Conservation (phyloP, 23 tunicate species). For the Halocynthia roretzi region DNA sequence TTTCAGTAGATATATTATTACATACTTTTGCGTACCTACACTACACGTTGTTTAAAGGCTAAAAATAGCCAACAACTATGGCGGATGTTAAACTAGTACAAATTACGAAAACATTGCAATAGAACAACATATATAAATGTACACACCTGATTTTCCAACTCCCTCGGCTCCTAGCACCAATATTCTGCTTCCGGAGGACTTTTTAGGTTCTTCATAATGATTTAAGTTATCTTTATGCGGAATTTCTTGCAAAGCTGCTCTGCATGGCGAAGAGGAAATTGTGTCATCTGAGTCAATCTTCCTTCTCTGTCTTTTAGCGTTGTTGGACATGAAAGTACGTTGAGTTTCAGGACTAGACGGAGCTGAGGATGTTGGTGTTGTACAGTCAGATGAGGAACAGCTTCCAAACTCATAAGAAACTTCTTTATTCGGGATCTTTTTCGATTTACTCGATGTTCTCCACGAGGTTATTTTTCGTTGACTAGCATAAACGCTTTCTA, state of each 20-base stretch:
- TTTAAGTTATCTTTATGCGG: slow-evolving; percentile 1
- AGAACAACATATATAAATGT: too few relatives aligned
- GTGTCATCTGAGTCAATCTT: background rate
- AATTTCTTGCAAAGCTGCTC: too few relatives aligned
- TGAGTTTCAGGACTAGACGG: slow-evolving; percentile 24
- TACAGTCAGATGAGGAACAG: slow-evolving; percentile 6
- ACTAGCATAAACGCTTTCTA: slow-evolving; percentile 15
- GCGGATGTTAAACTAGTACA: background rate
- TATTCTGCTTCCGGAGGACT: slow-evolving; percentile 8
- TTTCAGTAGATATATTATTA: too few relatives aligned
- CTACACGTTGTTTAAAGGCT: too few relatives aligned
- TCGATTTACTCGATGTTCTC: background rate
- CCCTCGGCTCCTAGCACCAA: slow-evolving; percentile 24
- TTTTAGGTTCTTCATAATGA: slow-evolving; percentile 15
- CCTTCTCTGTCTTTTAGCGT: background rate
- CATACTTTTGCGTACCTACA: too few relatives aligned
- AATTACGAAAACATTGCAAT: background rate
- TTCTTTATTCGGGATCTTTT: background rate
- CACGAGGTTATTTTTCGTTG: background rate
- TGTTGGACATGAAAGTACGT: background rate
- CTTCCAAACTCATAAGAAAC: background rate
- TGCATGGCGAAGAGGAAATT: background rate
- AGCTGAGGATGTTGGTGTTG: slow-evolving; percentile 17
- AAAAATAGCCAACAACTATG: too few relatives aligned
- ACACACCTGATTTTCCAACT: slow-evolving; percentile 29